Conservation (phyloP, 2,797 vertebrate genomes). For the Linurgus olivaceus region DNA sequence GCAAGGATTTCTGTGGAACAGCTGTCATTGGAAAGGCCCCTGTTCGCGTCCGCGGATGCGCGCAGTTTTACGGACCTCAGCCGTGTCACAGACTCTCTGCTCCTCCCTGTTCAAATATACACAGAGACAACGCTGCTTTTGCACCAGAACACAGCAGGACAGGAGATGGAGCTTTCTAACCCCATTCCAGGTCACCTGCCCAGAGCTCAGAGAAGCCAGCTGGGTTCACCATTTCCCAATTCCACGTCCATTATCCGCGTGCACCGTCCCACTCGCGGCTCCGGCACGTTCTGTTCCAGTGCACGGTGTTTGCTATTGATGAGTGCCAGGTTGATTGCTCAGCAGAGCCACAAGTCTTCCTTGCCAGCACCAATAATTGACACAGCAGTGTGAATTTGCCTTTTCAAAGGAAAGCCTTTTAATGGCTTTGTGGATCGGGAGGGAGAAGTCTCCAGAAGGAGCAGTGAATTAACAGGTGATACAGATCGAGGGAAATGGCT, state of each 20-base stretch:
- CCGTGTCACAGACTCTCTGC: background rate
- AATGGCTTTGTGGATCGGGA: background rate
- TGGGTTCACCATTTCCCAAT: background rate
- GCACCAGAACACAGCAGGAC: background rate
- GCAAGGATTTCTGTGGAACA: background rate
- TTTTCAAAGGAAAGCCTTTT: background rate
- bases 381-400: background rate
- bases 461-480: background rate
- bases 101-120: background rate
- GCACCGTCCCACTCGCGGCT: background rate
- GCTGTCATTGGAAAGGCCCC: background rate
- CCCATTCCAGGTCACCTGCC: background rate
- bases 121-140: background rate
- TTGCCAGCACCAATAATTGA: background rate
- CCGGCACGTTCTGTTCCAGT: fast-evolving
- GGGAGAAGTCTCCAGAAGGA: background rate
- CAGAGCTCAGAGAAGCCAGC: background rate
- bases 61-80: background rate
- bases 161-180: background rate
- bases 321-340: background rate
- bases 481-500: background rate
- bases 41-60: fast-evolving
- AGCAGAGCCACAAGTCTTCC: background rate
- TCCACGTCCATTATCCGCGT: background rate
- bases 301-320: background rate